A percentile compares a stretch with the other conserved stretches of the same genome.
Conservation (phyloP, 1,140 invertebrate species). For the Triops longicaudatus region DNA sequence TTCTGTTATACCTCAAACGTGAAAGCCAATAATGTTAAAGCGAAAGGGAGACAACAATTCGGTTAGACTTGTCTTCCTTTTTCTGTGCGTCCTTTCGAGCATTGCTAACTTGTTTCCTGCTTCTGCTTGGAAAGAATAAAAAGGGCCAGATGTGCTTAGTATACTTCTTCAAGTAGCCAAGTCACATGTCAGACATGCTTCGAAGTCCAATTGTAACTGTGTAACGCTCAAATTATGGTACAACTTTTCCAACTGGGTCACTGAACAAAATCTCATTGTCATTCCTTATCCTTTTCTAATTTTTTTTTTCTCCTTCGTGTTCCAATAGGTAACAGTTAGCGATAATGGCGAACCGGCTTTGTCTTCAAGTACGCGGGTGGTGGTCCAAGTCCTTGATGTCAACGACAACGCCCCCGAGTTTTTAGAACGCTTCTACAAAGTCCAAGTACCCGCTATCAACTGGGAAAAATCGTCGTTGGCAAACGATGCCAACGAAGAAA, state of each 20-base stretch:
- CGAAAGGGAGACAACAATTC: not conserved
- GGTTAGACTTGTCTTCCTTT: not conserved
- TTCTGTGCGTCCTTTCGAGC: no score
- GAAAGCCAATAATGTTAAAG: not conserved
- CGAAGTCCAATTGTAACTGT: not conserved
- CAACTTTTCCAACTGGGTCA: not conserved
- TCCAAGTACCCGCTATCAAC: conserved; percentile 56
- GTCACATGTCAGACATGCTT: not conserved
- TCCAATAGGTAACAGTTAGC: conserved; percentile 53
- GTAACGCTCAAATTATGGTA: not conserved
- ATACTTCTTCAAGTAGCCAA: not conserved
- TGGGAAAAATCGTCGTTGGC: not conserved
- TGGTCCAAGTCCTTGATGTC: conserved; percentile 68
- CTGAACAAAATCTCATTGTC: conserved; percentile 17
- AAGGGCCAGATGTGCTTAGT: not conserved
- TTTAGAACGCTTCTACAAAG: conserved; percentile 66
- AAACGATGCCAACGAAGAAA: not conserved
- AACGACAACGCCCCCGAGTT: conserved; percentile 79
- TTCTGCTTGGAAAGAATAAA: not conserved
- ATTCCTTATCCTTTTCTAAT: conserved; percentile 33
- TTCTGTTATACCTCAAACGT: not conserved
- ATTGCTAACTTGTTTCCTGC: not conserved
- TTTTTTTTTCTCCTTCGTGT: no score
- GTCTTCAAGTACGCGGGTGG: conserved; percentile 71
- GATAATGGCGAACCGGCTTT: conserved; percentile 68